Evolutionary conservation across 2,888 invertebrate genomes (phyloP).

Genomic region (Galerucella calmariensis): DNA sequence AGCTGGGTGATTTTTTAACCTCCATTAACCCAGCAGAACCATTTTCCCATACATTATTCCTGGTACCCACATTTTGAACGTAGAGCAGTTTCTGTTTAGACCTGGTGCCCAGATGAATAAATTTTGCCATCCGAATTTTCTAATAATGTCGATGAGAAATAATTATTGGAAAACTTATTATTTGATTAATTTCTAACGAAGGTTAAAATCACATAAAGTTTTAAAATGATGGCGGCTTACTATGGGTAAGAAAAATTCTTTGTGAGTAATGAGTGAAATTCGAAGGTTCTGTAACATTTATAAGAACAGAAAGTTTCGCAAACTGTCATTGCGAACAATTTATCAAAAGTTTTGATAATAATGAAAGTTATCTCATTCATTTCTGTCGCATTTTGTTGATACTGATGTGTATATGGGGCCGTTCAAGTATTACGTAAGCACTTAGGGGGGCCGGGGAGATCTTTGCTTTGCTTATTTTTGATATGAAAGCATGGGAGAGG

Average conservation of each 20-base stretch:
- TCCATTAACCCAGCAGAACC: too few relatives aligned
- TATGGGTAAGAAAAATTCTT: slow-evolving; percentile 21
- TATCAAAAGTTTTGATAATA: slow-evolving; percentile 41
- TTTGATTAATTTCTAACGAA: slow-evolving; percentile 22
- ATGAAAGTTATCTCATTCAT: slow-evolving; percentile 42
- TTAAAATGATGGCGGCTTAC: slow-evolving; percentile 16
- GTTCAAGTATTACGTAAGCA: too few relatives aligned
- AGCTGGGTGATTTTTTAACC: too few relatives aligned
- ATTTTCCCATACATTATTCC: too few relatives aligned
- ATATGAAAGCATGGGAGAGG: too few relatives aligned
- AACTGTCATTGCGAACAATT: slow-evolving; percentile 37
- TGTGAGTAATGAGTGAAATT: slow-evolving; percentile 26
- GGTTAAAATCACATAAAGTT: slow-evolving; percentile 20
- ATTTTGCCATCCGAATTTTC: background rate
- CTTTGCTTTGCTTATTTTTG: too few relatives aligned
- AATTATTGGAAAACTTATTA: slow-evolving; percentile 6
- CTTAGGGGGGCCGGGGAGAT: too few relatives aligned
- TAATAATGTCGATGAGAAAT: background rate
- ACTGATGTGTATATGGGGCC: slow-evolving; percentile 17
- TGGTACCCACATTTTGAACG: too few relatives aligned
- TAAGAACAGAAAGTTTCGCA: slow-evolving; percentile 37
- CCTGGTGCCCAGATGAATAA: too few relatives aligned
- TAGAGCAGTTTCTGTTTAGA: too few relatives aligned
- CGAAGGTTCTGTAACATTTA: slow-evolving; percentile 35
- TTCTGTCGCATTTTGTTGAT: slow-evolving; percentile 28